A percentile compares a stretch with the other conserved stretches of the same genome.
Conservation (phyloP, 2,113 vertebrate species). For the Fregetta grallaria region DNA sequence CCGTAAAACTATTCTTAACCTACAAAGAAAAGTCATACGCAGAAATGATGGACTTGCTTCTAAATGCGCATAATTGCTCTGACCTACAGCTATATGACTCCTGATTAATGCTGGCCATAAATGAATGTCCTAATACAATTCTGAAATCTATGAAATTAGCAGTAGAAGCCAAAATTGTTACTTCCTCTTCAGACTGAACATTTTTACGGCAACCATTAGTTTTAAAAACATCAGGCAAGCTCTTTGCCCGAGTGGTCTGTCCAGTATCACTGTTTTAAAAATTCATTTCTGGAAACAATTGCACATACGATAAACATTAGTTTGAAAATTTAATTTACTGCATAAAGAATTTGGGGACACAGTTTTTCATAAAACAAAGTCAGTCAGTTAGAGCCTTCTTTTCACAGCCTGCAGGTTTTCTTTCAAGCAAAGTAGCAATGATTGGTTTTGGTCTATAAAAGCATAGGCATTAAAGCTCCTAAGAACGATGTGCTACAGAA, state of each 20-base stretch:
- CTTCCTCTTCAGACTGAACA: not conserved
- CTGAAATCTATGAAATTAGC: not conserved
- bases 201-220: not conserved
- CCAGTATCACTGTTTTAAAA: not conserved
- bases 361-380: not conserved
- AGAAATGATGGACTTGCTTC: not conserved
- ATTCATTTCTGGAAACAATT: constrained; percentile 22
- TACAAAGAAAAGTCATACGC: not conserved
- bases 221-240: not conserved
- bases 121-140: not conserved
- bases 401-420: not conserved
- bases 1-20: not conserved
- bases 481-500: not conserved
- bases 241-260: not conserved
- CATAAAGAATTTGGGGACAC: not conserved
- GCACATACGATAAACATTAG: not conserved
- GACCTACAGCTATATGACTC: not conserved
- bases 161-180: not conserved
- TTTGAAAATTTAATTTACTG: constrained; percentile 23
- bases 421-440: constrained; percentile 6
- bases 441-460: not conserved
- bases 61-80: not conserved
- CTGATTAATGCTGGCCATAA: not conserved
- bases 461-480: not conserved
- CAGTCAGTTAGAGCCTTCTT: constrained; percentile 17